Base-by-base conservation (phyloP, 2,888 invertebrate genomes). In the Pantelozetes paolii region DNA sequence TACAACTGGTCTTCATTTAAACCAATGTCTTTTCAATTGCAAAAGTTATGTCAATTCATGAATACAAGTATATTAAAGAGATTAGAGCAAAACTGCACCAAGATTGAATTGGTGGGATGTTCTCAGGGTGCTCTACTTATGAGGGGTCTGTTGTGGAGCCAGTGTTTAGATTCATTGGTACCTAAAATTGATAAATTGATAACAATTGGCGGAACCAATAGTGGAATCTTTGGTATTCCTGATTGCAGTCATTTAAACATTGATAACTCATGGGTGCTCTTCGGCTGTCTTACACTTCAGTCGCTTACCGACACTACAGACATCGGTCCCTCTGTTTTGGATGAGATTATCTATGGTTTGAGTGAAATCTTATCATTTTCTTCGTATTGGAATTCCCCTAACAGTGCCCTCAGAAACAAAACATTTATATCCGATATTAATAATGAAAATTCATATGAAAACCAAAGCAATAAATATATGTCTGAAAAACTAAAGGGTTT, bases 181-280 rank as follows among this genome's bases (percentile, higher is more conserved):
- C 67, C 36, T 9, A 67, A 67, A 67, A 40, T 67, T 20, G 67
- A 67, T 32, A 67, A 67, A 67, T 20, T 67, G 18, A 67, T 67
- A n/a, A 67, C 40, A 1, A 40, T 67, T 67, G 67, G 67, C 13
- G 67, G 67, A 67, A 36, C 67, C 1, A 67, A 67, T 32, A 40
- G 15, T 40, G 67, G 67, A 2, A 67, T 67, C 36, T 67, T 40
- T 13, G 67, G 42, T 23, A 3, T 67, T 40, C 67, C 67, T 6
- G 13, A 40, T 11, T 67, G 67, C 23, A 40, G 20, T 20, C 42
- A 23, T 8, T 40, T 67, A 23, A 20, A 20, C 11, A 5, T 20
- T 15, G 26, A 67, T 23, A 28, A 15, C 11, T n/a, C 15, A 1
- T 15, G 36, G 1, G 11, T 67, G 3, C 20, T 23, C 20, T 13